A percentile compares a stretch with the other conserved stretches of the same genome.
Conservation (phyloP, 53 echinoderm and acorn worm species). For the Paracentrotus lividus region DNA sequence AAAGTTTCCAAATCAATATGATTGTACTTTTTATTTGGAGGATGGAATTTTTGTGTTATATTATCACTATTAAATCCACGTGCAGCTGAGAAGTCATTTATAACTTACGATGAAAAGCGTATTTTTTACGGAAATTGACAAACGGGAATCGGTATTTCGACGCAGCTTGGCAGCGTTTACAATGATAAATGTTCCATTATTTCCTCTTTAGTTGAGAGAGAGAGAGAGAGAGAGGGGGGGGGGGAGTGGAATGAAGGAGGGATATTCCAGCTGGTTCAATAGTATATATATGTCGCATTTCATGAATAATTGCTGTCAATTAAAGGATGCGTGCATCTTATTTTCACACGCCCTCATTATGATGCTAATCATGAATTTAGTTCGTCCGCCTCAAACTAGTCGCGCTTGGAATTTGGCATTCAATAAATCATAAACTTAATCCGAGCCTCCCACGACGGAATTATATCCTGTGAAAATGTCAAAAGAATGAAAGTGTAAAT, state of each 20-base stretch:
- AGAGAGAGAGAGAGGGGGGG: neutral
- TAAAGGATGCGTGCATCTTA: neutral
- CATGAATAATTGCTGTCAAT: neutral
- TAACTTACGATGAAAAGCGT: too few species aligned
- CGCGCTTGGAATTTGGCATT: neutral
- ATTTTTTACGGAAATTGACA: too few species aligned
- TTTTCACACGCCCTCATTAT: neutral
- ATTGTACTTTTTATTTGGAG: too few species aligned
- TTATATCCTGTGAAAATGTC: neutral
- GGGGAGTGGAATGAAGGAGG: neutral
- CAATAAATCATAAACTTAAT: neutral
- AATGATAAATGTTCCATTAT: neutral
- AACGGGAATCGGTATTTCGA: too few species aligned
- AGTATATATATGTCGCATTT: neutral
- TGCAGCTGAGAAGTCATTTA: too few species aligned
- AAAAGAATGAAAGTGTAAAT: neutral
- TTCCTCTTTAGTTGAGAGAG: neutral
- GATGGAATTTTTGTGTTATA: too few species aligned
- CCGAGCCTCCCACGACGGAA: neutral
- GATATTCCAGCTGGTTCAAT: neutral
- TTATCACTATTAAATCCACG: too few species aligned
- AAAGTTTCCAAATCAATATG: too few species aligned
- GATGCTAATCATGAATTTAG: neutral
- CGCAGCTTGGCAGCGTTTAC: too few species aligned
- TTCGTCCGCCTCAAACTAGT: neutral